Evolutionary conservation across 2,797 vertebrate genomes (phyloP).

Genomic region (Spheniscus humboldti): DNA sequence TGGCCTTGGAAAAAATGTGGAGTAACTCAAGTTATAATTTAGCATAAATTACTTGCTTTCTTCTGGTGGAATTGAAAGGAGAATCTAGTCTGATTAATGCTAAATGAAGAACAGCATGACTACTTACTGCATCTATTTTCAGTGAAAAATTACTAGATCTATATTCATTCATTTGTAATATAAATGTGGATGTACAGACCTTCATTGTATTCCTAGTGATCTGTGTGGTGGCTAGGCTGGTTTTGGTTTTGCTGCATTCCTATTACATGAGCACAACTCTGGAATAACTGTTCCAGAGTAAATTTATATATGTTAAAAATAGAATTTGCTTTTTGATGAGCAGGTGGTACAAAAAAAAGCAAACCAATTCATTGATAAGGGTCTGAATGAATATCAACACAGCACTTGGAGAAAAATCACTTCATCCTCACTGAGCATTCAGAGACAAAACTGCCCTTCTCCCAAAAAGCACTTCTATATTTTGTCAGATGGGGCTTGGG

Average conservation of each 20-base stretch:
- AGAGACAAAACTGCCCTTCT: not conserved
- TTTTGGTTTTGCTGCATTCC: not conserved
- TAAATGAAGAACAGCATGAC: not conserved
- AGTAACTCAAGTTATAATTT: not conserved
- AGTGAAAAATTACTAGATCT: not conserved
- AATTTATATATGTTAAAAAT: not conserved
- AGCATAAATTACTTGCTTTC: not conserved
- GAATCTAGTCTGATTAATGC: not conserved
- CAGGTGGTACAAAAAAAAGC: not conserved
- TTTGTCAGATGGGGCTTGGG: not conserved
- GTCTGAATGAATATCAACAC: not conserved
- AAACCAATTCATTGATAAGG: not conserved
- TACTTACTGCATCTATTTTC: not conserved
- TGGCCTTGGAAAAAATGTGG: not conserved
- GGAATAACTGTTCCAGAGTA: not conserved
- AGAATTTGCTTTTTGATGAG: not conserved
- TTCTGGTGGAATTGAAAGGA: not conserved
- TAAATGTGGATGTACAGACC: not conserved
- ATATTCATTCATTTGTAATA: not conserved
- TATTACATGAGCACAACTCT: not conserved
- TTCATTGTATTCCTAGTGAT: not conserved
- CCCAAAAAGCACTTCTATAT: not conserved
- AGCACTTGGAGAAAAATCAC: not conserved
- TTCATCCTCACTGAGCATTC: not conserved
- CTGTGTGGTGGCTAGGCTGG: not conserved